Base-by-base conservation (phyloP, 2,888 invertebrate genomes). In the Acanthacorydalis orientalis region DNA sequence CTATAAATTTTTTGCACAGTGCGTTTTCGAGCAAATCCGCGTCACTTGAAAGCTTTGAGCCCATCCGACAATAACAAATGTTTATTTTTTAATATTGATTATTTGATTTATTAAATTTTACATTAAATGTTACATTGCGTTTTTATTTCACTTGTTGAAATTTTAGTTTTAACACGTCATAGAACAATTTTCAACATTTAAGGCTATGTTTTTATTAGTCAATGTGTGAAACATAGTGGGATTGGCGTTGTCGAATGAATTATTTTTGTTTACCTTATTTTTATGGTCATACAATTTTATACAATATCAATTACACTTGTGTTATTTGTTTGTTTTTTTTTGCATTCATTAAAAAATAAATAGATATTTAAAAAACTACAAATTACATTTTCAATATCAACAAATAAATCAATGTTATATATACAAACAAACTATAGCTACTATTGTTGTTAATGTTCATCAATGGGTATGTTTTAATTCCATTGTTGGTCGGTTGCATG, bases 401-500 rank as follows among this genome's bases (percentile, higher is more conserved):
- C 23, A n/a, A 44, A 44, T 35, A 31, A 44, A 35, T 35, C 12
- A 43, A 16, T 10, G 35, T 35, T 35, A 44, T 44, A 44, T 44
- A 34, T 35, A 44, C 44, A 44, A 44, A 31, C 9, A 44, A 16
- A 31, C 35, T 15, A 35, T 15, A n/a, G 23, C 23, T 23, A 35
- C 35, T 35, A 44, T 14, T 35, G 31, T 31, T 12, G 6, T 8
- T n/a, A 33, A 12, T 14, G 12, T 8, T 32, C 12, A 43, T n/a
- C 33, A 32, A 34, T 44, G 44, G 23, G 15, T 14, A 11, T 33
- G 14, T 15, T 33, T 15, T 16, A 10, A 16, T 44, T 31, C 14
- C 31, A 31, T 15, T 46, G 16, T 51, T 43, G 42, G 40, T 55
- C 31, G 61, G 57, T 52, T 61, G 63, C 54, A 63, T 65, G 46